These are phyloP conservation scores for Chloropsis hardwickii DNA, from an alignment of 2,113 vertebrate genomes.

Conservation along the genomic window DNA sequence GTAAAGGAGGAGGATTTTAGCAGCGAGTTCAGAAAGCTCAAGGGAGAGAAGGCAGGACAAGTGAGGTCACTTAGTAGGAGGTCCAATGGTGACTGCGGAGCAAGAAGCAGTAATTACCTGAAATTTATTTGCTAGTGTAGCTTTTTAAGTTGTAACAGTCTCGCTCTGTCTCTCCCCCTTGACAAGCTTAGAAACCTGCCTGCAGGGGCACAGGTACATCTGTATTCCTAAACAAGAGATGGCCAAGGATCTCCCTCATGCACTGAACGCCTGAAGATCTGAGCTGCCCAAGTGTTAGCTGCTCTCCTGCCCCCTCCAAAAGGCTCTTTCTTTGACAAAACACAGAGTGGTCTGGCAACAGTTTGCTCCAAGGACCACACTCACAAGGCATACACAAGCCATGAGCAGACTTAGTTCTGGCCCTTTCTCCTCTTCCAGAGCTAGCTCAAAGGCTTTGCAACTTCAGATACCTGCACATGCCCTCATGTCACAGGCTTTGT, in stretches of 20 bases:
- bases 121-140: background rate
- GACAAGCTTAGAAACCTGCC: background rate
- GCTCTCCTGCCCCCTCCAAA: background rate
- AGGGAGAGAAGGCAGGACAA: background rate
- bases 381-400: background rate
- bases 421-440: background rate
- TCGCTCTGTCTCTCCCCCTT: background rate
- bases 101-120: background rate
- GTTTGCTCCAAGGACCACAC: fast-evolving
- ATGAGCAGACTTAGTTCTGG: background rate
- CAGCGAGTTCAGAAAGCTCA: background rate
- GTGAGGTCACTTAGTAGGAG: background rate
- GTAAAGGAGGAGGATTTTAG: background rate
- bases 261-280: background rate
- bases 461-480: background rate
- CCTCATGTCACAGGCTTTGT: background rate
- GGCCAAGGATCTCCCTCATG: background rate
- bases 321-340: background rate
- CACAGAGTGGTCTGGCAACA: background rate
- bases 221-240: background rate
- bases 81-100: background rate
- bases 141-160: background rate
- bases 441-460: background rate
- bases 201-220: background rate
- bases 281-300: background rate